Conservation (phyloP, 2,888 invertebrate species). For the Nymphalis c-album region DNA sequence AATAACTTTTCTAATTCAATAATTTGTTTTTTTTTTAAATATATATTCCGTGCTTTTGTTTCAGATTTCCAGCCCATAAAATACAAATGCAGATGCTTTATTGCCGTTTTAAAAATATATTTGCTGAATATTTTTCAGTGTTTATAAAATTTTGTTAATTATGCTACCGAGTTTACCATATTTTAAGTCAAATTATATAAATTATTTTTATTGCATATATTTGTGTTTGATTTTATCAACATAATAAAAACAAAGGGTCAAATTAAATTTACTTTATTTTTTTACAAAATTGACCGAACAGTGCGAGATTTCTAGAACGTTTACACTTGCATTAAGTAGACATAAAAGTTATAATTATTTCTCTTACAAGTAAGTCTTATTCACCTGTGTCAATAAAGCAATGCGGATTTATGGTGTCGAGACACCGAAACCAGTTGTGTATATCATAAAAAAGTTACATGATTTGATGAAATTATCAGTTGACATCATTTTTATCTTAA, state of each 20-base stretch:
- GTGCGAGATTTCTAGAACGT: constrained; percentile 82
- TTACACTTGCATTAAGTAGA: constrained; percentile 82
- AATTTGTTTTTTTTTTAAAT: not conserved
- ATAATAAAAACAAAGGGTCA: constrained; percentile 62
- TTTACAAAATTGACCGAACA: constrained; percentile 82
- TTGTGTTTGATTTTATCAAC: constrained; percentile 54
- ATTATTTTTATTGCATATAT: constrained; percentile 76
- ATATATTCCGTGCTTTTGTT: constrained; percentile 43
- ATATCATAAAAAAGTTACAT: constrained; percentile 73
- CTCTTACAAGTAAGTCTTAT: constrained; percentile 80
- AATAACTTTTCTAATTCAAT: not conserved
- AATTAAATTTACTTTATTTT: constrained; percentile 79
- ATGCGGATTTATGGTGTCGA: constrained; percentile 57
- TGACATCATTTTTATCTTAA: constrained; percentile 67
- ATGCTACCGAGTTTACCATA: constrained; percentile 79
- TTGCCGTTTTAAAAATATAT: constrained; percentile 77
- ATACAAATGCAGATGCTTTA: constrained; percentile 74
- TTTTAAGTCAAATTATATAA: constrained; percentile 79
- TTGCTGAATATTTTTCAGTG: constrained; percentile 79
- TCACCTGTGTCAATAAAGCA: constrained; percentile 78
- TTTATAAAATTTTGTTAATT: constrained; percentile 78
- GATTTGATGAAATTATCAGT: constrained; percentile 64
- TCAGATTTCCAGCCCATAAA: constrained; percentile 58
- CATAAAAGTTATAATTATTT: constrained; percentile 79
- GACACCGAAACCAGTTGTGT: constrained; percentile 61